Evolutionary conservation across 1,140 invertebrate species (phyloP).

Genomic region (Cotesia chilonis): DNA sequence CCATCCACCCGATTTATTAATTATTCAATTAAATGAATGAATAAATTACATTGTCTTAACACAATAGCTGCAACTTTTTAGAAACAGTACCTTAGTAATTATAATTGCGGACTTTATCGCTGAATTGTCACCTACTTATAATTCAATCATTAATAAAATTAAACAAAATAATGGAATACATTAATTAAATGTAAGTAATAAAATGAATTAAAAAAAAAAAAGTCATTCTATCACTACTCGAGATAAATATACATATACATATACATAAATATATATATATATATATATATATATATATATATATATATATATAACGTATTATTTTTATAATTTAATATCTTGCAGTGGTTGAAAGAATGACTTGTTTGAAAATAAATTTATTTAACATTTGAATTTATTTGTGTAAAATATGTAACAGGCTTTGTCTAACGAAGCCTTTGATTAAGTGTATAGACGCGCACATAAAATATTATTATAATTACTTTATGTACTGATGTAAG

Average conservation of each 20-base stretch:
- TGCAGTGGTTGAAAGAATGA: slow-evolving; percentile 50
- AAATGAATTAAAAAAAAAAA: slow-evolving; percentile 29
- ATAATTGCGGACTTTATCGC: neutral
- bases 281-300: slow-evolving; percentile 35
- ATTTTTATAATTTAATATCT: slow-evolving; percentile 62
- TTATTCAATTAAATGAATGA: neutral
- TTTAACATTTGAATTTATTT: slow-evolving; percentile 23
- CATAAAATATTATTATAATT: neutral
- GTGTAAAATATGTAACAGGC: slow-evolving; percentile 34
- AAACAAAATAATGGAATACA: neutral
- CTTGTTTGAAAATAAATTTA: slow-evolving; percentile 31
- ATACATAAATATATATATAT: no score
- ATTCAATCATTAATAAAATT: slow-evolving; percentile 11
- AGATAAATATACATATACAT: slow-evolving; percentile 35
- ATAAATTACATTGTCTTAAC: neutral
- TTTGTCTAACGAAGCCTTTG: slow-evolving; percentile 3
- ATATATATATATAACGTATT: slow-evolving; percentile 50
- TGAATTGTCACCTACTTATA: neutral
- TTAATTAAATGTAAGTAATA: neutral
- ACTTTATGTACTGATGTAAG: neutral
- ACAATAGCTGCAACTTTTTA: neutral
- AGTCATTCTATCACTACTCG: slow-evolving; percentile 49
- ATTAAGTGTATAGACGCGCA: no score
- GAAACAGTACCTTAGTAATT: neutral
- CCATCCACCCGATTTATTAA: slow-evolving; percentile 28